Percentiles rank a stretch among this genome's conserved stretches.
phyloP scores from a whole-genome alignment of 2,113 vertebrate genomes.

The Thomomys bottae region DNA sequence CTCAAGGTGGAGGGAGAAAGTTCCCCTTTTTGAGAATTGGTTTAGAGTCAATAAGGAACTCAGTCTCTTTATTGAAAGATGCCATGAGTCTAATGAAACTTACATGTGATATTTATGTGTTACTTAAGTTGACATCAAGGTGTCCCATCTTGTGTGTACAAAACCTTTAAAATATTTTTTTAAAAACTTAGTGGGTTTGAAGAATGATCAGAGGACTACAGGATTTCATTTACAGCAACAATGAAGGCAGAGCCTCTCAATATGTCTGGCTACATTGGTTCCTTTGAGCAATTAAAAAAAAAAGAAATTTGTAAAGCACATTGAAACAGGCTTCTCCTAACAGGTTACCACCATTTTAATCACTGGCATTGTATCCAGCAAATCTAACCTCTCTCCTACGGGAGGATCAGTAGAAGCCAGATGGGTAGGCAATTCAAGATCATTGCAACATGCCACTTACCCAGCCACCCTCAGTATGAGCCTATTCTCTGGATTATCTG shows the following conservation, averaged over 20 bases:
- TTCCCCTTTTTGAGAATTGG: background rate
- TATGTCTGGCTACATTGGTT: background rate
- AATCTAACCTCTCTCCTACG: background rate
- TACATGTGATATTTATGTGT: background rate
- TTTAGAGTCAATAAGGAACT: background rate
- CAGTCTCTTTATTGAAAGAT: slow-evolving; percentile 1
- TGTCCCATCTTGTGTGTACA: too few relatives aligned
- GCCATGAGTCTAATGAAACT: background rate
- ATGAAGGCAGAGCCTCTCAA: accelerated
- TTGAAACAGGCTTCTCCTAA: background rate
- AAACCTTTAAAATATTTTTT: too few relatives aligned
- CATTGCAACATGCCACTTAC: background rate
- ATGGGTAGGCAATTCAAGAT: accelerated
- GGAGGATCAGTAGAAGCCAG: background rate
- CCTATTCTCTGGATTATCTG: background rate
- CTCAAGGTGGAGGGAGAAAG: background rate
- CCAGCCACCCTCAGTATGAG: background rate
- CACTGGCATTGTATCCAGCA: background rate
- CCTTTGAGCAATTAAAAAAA: background rate
- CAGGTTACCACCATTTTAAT: background rate
- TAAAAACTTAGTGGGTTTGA: background rate
- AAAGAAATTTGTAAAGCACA: background rate
- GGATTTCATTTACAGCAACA: background rate
- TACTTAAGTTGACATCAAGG: too few relatives aligned
- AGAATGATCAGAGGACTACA: background rate